Evolutionary conservation across 2,797 vertebrate species (phyloP), one percentile per base, ranked within the genome.

Genomic region (Cryptoblepharus egeriae): DNA sequence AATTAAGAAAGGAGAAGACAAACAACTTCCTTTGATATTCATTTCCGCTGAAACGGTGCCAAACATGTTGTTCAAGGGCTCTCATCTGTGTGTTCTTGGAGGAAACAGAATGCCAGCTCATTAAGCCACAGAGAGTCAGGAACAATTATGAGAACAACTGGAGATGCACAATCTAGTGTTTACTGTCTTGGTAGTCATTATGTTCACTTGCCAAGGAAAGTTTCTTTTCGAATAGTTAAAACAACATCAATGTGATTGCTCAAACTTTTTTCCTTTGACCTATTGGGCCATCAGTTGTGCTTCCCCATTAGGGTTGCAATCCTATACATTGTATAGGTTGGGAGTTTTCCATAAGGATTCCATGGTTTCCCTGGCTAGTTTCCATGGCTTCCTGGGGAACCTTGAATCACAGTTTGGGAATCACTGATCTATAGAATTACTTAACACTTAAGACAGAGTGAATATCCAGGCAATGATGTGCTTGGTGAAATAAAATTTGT

Each of bases 31-130:
- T 82, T 87, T 83, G 32, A 15, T 79, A 89, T 87, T 87, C 0
- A 0, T 87, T 92, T 90, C 77, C 82, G 89, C 85, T 93, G 85
- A 91, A 88, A 89, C 77, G 74, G 58, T 87, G 80, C 83, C 81
- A 85, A 85, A 49, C 0, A 0, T 52, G 16, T 79, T 90, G 84
- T 87, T 92, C 89, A 78, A 81, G 63, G 28, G 32, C 57, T 81
- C 60, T 77, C 84, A 79, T 45, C 45, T 91, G 20, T 75, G 74
- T 85, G 16, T 73, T 88, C 63, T 89, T 60, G 77, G 4, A 74
- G 9, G 35, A 81, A 81, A 45, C 77, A 74, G 77, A 75, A 61
- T 61, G 83, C 80, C 80, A 55, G 67, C 58, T 83, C 57, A 77
- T 83, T 77, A 77, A 83, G 49, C 75, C 68, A 39, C 30, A 32